A percentile compares a stretch with the other conserved stretches of the same genome.
Conservation (phyloP, 2,888 invertebrate species). For the Drosophila sordidapex region DNA sequence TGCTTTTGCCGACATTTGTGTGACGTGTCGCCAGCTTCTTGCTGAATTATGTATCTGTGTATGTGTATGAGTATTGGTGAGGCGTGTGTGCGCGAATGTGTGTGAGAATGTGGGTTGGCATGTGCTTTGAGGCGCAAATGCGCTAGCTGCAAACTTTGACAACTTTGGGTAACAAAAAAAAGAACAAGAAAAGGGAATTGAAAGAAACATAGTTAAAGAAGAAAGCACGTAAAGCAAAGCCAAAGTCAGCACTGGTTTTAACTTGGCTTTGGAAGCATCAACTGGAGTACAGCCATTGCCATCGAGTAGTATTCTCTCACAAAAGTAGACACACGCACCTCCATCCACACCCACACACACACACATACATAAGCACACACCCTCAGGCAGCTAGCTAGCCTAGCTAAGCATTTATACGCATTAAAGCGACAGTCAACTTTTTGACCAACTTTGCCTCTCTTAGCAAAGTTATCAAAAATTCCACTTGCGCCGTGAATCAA, state of each 20-base stretch:
- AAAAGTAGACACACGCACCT: not conserved
- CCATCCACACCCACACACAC: not conserved
- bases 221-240: slow-evolving; percentile 65
- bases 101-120: slow-evolving; percentile 26
- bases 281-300: slow-evolving; percentile 43
- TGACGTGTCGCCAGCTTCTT: slow-evolving; percentile 72
- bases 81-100: slow-evolving; percentile 14
- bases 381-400: slow-evolving; percentile 15
- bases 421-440: slow-evolving; percentile 75
- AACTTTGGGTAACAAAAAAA: slow-evolving; percentile 54
- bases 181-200: slow-evolving; percentile 17
- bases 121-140: slow-evolving; percentile 72
- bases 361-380: slow-evolving; percentile 5
- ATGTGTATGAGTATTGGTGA: slow-evolving; percentile 17
- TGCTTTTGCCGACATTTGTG: slow-evolving; percentile 79
- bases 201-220: slow-evolving; percentile 19
- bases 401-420: slow-evolving; percentile 73
- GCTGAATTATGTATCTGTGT: slow-evolving; percentile 69
- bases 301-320: slow-evolving; percentile 39
- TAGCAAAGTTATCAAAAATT: slow-evolving; percentile 80
- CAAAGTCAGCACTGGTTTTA: slow-evolving; percentile 76
- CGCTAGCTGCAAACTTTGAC: slow-evolving; percentile 74
- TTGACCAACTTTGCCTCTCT: slow-evolving; percentile 71
- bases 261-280: slow-evolving; percentile 64
- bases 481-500: slow-evolving; percentile 81